Evolutionary conservation across 2,888 invertebrate species (phyloP).

Genomic region (Vanessa cardui): DNA sequence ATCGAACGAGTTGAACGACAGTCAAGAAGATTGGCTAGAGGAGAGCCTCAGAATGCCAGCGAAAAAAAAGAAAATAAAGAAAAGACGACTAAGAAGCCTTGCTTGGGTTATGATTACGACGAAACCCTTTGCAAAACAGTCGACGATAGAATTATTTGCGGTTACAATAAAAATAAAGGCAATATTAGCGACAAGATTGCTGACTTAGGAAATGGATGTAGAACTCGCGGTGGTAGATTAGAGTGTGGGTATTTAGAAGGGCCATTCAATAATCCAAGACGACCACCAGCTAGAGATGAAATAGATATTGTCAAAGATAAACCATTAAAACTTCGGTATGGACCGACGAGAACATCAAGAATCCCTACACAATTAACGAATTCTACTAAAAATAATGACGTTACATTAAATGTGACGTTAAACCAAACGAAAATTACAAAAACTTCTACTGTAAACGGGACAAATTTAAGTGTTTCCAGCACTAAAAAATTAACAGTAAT

Average conservation of each 20-base stretch:
- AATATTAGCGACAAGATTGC: constrained; percentile 41
- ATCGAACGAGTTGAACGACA: not conserved
- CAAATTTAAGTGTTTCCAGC: not conserved
- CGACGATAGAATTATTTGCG: constrained; percentile 62
- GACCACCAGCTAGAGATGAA: constrained; percentile 40
- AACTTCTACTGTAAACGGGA: no score
- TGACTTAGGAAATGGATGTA: constrained; percentile 59
- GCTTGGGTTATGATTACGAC: constrained; percentile 58
- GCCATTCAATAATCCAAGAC: constrained; percentile 42
- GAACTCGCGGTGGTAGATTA: constrained; percentile 58
- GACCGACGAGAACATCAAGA: not conserved
- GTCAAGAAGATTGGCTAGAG: constrained; percentile 4
- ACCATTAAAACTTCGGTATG: not conserved
- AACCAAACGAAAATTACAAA: not conserved
- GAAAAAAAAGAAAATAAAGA: constrained; percentile 9
- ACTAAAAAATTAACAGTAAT: not conserved
- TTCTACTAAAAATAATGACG: not conserved
- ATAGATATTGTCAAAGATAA: not conserved
- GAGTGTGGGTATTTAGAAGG: constrained; percentile 65
- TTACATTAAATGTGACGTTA: not conserved
- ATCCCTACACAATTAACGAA: not conserved
- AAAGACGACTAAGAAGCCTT: constrained; percentile 30
- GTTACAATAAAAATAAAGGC: constrained; percentile 64
- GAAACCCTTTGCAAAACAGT: constrained; percentile 54
- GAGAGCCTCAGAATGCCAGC: constrained; percentile 3